Evolutionary conservation across 2,888 invertebrate species (phyloP).

Genomic region (Emesis furor): DNA sequence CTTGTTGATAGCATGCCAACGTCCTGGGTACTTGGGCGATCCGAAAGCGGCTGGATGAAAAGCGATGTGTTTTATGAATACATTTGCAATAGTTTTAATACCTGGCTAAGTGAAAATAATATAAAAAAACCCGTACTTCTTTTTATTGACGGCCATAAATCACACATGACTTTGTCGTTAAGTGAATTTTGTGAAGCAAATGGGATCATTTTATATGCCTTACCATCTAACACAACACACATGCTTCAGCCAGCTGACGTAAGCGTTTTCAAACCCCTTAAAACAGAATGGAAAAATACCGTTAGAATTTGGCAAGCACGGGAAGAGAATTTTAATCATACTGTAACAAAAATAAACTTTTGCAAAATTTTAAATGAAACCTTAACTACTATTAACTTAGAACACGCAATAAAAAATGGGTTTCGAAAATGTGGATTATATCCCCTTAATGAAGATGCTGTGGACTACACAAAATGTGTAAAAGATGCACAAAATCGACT

Average conservation of each 20-base stretch:
- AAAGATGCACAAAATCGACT: conserved; percentile 47
- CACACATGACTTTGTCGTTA: conserved; percentile 72
- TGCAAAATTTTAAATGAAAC: conserved; percentile 59
- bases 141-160: conserved; percentile 75
- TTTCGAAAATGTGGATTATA: conserved; percentile 70
- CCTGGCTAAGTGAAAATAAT: conserved; percentile 44
- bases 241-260: conserved; percentile 75
- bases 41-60: conserved; percentile 71
- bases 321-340: conserved; percentile 61
- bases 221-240: conserved; percentile 76
- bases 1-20: conserved; percentile 66
- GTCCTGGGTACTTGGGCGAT: conserved; percentile 71
- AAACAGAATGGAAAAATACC: not conserved
- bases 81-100: conserved; percentile 57
- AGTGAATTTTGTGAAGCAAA: conserved; percentile 62
- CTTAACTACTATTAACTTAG: conserved; percentile 40
- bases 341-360: conserved; percentile 72
- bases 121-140: conserved; percentile 68
- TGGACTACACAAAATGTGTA: conserved; percentile 64
- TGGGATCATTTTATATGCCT: conserved; percentile 71
- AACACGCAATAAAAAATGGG: conserved; percentile 63
- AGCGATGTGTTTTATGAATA: conserved; percentile 75
- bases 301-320: not conserved
- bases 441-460: conserved; percentile 67
- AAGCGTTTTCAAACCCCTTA: conserved; percentile 31